Base-by-base conservation (phyloP, 2,888 invertebrate genomes). In the Hemithea aestivaria region DNA sequence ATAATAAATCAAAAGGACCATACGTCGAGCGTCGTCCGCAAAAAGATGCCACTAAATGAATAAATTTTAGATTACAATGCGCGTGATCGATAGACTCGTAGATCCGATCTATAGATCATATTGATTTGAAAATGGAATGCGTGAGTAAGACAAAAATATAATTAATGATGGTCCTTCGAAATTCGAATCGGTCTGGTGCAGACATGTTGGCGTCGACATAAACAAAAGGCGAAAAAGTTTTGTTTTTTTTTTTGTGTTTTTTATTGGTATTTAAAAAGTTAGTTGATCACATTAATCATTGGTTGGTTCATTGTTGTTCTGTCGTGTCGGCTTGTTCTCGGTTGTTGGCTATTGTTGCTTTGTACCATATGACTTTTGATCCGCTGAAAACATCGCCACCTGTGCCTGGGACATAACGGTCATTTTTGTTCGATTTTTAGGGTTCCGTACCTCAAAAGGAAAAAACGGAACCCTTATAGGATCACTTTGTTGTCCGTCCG, bases 121-220 rank as follows among this genome's bases (percentile, higher is more conserved):
- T 84, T 82, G 73, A 71, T 61, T 66, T 53, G 70, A 83, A 85
- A 84, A 84, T 87, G 81, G 80, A 84, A 83, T 84, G 84, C 82
- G 81, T 83, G 85, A 85, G 87, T 87, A 85, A 85, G 87, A 85
- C 87, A 84, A 87, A 85, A 85, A 85, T 79, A 80, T 85, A 87
- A 87, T 87, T 85, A 85, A 87, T 87, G 83, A 80, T 83, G 66
- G 69, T 66, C 72, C 71, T 78, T 75, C 75, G 59, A 83, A 81
- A 84, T 80, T 83, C 75, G 83, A 83, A 77, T 80, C 81, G 80
- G 75, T 82, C 66, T 72, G 76, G 77, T 79, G 85, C 77, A 87
- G 85, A 87, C 87, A 85, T 61, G 74, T 73, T 84, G 85, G 87
- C 87, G 87, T 85, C 87, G 78, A 71, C 75, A 72, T 82, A 83